phyloP scores from a whole-genome alignment of 1,140 invertebrate genomes.

The Manduca sexta region DNA sequence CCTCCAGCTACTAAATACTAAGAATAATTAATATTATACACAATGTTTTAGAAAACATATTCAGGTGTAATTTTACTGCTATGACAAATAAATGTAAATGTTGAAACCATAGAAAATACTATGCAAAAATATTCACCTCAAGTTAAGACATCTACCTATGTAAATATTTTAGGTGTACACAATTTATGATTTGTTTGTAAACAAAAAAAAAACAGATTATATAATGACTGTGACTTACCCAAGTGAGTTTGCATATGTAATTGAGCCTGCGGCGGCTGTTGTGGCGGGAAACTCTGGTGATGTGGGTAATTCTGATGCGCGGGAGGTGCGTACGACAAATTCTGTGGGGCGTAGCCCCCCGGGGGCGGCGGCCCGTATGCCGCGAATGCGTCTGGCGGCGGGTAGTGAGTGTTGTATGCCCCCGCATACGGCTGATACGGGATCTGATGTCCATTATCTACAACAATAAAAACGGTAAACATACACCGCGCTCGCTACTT shows the following conservation, averaged over 20 bases:
- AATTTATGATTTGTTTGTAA: too few species aligned
- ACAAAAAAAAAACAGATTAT: not conserved
- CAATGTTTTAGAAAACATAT: too few species aligned
- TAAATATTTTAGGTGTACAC: too few species aligned
- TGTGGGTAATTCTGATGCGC: conserved; percentile 69
- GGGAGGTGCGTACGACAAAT: conserved; percentile 66
- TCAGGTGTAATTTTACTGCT: too few species aligned
- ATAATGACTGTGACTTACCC: conserved; percentile 32
- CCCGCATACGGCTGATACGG: conserved; percentile 70
- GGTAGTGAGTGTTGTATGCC: conserved; percentile 70
- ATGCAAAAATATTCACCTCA: too few species aligned
- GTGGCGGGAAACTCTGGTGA: conserved; percentile 59
- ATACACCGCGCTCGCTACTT: conserved; percentile 4
- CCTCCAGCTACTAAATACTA: too few species aligned
- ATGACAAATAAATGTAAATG: too few species aligned
- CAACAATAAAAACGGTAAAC: conserved; percentile 26
- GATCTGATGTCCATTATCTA: conserved; percentile 73
- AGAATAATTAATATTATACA: too few species aligned
- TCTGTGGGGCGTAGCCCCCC: conserved; percentile 65
- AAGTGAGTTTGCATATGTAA: conserved; percentile 67
- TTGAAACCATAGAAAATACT: too few species aligned
- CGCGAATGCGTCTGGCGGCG: conserved; percentile 65
- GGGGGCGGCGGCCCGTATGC: conserved; percentile 65
- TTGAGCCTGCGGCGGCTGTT: conserved; percentile 61
- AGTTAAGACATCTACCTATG: not conserved